phyloP scores from a whole-genome alignment of 1,140 invertebrate species.

The Nasonia giraulti region DNA sequence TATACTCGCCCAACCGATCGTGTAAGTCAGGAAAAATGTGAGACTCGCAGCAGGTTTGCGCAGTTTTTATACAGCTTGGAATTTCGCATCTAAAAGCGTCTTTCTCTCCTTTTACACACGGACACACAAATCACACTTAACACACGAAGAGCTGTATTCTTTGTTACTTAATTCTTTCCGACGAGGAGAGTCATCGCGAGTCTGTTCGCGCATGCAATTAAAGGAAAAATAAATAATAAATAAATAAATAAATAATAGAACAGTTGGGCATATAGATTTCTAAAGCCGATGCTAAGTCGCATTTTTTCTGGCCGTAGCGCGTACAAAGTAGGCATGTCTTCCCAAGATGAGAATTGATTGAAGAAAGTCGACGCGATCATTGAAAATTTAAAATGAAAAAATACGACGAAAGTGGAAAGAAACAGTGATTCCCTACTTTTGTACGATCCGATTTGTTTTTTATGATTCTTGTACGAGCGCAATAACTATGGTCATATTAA shows the following conservation, averaged over 20 bases:
- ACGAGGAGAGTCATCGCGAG: background rate
- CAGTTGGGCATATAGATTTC: background rate
- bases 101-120: constrained; percentile 4
- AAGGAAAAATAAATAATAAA: constrained; percentile 45
- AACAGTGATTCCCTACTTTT: constrained; percentile 61
- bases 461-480: constrained; percentile 62
- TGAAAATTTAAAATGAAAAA: background rate
- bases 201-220: background rate
- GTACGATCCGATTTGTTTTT: constrained; percentile 63
- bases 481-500: constrained; percentile 52
- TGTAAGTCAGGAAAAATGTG: constrained; percentile 50
- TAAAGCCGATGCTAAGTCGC: constrained; percentile 49
- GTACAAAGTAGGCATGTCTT: constrained; percentile 62
- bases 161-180: constrained; percentile 28
- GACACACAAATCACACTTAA: background rate
- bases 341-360: constrained; percentile 41
- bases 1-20: constrained; percentile 40
- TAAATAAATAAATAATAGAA: constrained; percentile 44
- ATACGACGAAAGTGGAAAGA: constrained; percentile 38
- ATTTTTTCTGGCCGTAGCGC: constrained; percentile 58
- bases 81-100: background rate
- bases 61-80: constrained; percentile 41
- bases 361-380: background rate
- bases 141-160: constrained; percentile 28
- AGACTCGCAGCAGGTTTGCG: constrained; percentile 43